Evolutionary conservation across 2,797 vertebrate species (phyloP), one percentile per base, ranked within the genome.

Genomic region (Philypnodon macrostomus): DNA sequence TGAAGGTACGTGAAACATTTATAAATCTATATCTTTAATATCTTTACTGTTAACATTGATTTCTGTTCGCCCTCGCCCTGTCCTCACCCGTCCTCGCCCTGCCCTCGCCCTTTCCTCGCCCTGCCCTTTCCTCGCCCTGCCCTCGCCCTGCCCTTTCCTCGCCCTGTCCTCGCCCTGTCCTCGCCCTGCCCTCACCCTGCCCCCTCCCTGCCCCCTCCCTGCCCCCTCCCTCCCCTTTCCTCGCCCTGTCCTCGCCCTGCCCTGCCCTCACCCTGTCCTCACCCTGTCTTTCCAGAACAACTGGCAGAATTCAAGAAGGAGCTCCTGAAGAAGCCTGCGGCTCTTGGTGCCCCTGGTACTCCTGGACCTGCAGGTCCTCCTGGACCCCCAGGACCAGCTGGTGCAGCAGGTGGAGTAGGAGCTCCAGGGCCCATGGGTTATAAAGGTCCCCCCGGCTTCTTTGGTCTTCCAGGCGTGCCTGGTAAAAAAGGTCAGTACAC

Each of bases 361-460:
- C 52, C 83, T 2, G 91, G 91, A 52, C 72, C 79, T 1, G 50
- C 63, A 19, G 85, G 85, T 36, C 79, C 61, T 47, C 77, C 87
- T 0, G 90, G 91, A 4, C 23, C 71, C 0, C 40, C 84, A 1
- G 91, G 91, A 57, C 47, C 79, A 21, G 57, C 80, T 13, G 91
- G 91, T 24, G 26, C n/a, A 0, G 17, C 69, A 4, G 91, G 91
- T 47, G 36, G 53, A 39, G 60, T 53, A 0, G 91, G 91, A 30
- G 12, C 73, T 17, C 77, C 65, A 5, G 90, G 91, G 9, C 23
- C 48, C 1, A 33, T 48, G 1, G 91, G 91, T 7, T 36, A 50
- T 27, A 89, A 90, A 77, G 91, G 91, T 1, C 88, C 59, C 33
- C 85, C 83, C 17, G 91, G 91, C 5, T 91, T 72, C 67, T 89